Base-by-base conservation (phyloP, 2,797 vertebrate genomes). In the Pangasius sanitwongsei region DNA sequence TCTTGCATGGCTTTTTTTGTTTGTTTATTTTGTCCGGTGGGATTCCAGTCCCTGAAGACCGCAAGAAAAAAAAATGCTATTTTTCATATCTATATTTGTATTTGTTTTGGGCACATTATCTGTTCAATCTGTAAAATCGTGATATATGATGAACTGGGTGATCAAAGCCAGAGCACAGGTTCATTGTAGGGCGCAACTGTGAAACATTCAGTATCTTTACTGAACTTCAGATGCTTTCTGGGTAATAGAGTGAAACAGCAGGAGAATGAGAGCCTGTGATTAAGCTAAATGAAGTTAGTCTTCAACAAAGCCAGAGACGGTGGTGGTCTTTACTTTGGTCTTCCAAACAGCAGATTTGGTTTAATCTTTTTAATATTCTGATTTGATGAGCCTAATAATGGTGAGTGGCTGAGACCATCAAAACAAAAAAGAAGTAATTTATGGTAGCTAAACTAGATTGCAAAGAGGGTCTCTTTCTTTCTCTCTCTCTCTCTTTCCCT, bases 401-500 rank as follows among this genome's bases (percentile, higher is more conserved):
- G 7, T 75, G 37, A 65, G 44, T 86, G 55, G 37, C 15, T 78
- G 6, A 63, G 16, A 57, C 31, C 41, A 50, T 25, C 3, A 37
- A 50, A 57, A 72, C 20, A 85, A 55, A 34, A 74, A 63, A 82
- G 72, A 53, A n/a, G 41, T 50, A 4, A 72, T 53, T 53, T 57
- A 20, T 80, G 31, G 25, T 75, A 6, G 53, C 31, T 55, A 31
- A 85, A 69, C 61, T n/a, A 18, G 31, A 55, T 34, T 74, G 31
- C 80, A 87, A 44, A 88, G 37, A 67, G 81, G 4, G 6, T 48
- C 44, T 48, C 41, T 84, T 37, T 89, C 41, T 25, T 53, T 61
- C 57, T 80, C 2, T 23, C 57, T n/a, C 65, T 69, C 23, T 85
- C 34, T 55, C 63, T 78, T 5, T 44, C 37, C 77, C 48, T 85